Conservation (phyloP, 1,140 invertebrate genomes). For the Andrena cerasifolii region DNA sequence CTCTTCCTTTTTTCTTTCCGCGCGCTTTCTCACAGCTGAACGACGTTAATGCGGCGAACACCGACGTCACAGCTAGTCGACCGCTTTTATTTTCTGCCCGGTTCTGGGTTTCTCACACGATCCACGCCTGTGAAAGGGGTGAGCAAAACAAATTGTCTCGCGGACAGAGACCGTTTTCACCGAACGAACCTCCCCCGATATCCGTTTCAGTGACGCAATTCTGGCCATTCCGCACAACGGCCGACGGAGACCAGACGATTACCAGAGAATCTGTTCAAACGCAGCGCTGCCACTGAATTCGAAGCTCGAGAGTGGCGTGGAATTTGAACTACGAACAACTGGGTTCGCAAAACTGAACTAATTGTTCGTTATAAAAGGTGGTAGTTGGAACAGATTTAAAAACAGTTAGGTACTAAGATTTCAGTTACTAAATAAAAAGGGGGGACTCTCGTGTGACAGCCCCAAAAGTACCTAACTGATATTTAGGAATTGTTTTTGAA, state of each 20-base stretch:
- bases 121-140: slow-evolving; percentile 28
- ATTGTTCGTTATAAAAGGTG: too few relatives aligned
- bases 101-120: slow-evolving; percentile 64
- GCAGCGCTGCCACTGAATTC: background rate
- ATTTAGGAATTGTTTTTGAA: too few relatives aligned
- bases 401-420: too few relatives aligned
- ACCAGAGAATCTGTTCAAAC: background rate
- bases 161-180: slow-evolving; percentile 49
- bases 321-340: too few relatives aligned
- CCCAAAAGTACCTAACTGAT: too few relatives aligned
- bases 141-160: slow-evolving; percentile 38
- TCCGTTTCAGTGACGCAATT: slow-evolving; percentile 58
- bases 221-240: background rate
- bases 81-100: slow-evolving; percentile 64
- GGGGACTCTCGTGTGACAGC: too few relatives aligned
- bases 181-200: slow-evolving; percentile 53
- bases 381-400: too few relatives aligned
- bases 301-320: too few relatives aligned
- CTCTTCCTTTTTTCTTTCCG: slow-evolving; percentile 47
- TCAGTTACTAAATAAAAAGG: too few relatives aligned
- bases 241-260: background rate
- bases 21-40: slow-evolving; percentile 55
- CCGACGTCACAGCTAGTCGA: slow-evolving; percentile 55
- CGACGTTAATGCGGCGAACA: slow-evolving; percentile 42
- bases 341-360: too few relatives aligned